Conservation (phyloP, 2,113 vertebrate genomes). For the Nycticryphes semicollaris region DNA sequence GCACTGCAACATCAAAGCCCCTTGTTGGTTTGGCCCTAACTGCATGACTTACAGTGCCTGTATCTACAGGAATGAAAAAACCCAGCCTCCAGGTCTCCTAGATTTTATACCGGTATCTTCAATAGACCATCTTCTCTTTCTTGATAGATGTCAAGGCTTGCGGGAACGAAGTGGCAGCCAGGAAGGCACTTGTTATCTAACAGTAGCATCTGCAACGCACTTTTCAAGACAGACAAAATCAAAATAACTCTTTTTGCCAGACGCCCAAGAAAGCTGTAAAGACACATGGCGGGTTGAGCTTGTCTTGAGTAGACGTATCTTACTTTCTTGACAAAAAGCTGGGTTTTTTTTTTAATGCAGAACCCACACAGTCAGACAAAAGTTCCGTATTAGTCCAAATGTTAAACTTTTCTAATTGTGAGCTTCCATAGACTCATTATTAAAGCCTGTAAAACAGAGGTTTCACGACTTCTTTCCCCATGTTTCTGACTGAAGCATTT, state of each 20-base stretch:
- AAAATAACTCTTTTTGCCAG: neutral
- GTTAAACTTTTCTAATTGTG: neutral
- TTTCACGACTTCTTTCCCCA: neutral
- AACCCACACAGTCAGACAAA: neutral
- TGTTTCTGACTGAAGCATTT: neutral
- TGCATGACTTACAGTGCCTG: neutral
- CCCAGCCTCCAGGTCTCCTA: neutral
- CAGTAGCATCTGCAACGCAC: neutral
- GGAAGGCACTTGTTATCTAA: neutral
- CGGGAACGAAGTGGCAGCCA: neutral
- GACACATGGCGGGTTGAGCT: neutral
- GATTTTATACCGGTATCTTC: neutral
- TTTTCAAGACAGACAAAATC: neutral
- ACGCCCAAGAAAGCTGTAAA: neutral
- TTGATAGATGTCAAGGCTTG: neutral
- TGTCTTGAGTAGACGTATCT: accelerated
- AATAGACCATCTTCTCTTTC: neutral
- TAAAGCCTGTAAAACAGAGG: neutral
- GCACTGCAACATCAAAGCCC: neutral
- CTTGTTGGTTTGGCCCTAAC: neutral
- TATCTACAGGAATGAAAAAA: neutral
- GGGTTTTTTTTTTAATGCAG: neutral
- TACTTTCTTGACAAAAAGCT: neutral
- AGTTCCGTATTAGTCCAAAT: neutral
- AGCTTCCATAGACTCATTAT: neutral